These are phyloP conservation scores for Acanthiza pusilla DNA, from an alignment of 2,797 vertebrate genomes.

Conservation along the genomic window DNA sequence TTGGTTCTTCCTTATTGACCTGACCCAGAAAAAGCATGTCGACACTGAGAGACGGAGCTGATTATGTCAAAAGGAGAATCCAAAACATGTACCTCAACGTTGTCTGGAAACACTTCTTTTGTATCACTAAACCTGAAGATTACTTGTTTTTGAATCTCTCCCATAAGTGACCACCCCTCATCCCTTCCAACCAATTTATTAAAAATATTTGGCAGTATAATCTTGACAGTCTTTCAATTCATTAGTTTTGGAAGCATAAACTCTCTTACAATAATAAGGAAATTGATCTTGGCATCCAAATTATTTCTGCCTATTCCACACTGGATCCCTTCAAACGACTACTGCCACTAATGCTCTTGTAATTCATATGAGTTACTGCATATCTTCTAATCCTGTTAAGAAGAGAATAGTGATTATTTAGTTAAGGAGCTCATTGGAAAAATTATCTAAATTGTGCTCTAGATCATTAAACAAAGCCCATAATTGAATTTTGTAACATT, in stretches of 20 bases:
- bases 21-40: not conserved
- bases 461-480: conserved; percentile 50
- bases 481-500: conserved; percentile 46
- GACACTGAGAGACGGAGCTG: not conserved
- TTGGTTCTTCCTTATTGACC: not conserved
- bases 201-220: not conserved
- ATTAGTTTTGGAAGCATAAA: conserved; percentile 8
- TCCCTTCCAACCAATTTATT: not conserved
- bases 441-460: conserved; percentile 22
- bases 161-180: not conserved
- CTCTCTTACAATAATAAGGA: not conserved
- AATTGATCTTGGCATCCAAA: conserved; percentile 33
- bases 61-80: not conserved
- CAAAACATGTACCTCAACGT: not conserved
- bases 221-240: not conserved
- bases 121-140: not conserved
- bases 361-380: conserved; percentile 16
- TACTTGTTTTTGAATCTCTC: not conserved
- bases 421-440: conserved; percentile 42
- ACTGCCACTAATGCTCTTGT: conserved; percentile 21
- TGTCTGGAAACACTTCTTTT: not conserved
- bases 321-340: conserved; percentile 25
- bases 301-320: conserved; percentile 23
- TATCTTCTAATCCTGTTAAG: conserved; percentile 64
- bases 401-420: conserved; percentile 47